Percentiles rank a stretch among this genome's conserved stretches.
phyloP scores from a whole-genome alignment of 2,888 invertebrate species.

The Miltochrista miniata region DNA sequence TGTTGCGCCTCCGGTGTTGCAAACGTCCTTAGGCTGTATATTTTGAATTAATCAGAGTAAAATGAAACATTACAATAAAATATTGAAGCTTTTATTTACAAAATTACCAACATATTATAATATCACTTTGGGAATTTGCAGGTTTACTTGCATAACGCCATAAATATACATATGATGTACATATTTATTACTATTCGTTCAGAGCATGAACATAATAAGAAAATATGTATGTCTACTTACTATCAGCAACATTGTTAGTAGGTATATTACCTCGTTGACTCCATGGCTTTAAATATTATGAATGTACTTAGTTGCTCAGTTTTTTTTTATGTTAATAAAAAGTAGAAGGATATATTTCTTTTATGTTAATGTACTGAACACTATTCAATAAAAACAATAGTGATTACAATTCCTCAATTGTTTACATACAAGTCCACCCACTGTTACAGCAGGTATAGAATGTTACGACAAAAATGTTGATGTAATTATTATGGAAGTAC shows the following conservation, averaged over 20 bases:
- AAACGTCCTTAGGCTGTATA: too few relatives aligned
- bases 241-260: too few relatives aligned
- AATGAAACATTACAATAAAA: conserved; percentile 62
- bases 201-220: too few relatives aligned
- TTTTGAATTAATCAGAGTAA: conserved; percentile 5
- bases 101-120: conserved; percentile 82
- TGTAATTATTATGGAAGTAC: conserved; percentile 41
- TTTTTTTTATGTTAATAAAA: too few relatives aligned
- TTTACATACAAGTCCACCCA: conserved; percentile 29
- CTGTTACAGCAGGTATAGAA: conserved; percentile 30
- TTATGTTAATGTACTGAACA: too few relatives aligned
- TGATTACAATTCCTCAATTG: conserved; percentile 72
- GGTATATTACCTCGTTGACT: too few relatives aligned
- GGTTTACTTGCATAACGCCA: conserved; percentile 80
- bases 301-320: too few relatives aligned
- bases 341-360: too few relatives aligned
- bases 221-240: too few relatives aligned
- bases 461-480: conserved; percentile 30
- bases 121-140: conserved; percentile 83
- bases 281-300: too few relatives aligned
- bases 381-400: conserved; percentile 65
- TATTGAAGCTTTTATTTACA: conserved; percentile 84
- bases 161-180: conserved; percentile 63
- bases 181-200: conserved; percentile 47
- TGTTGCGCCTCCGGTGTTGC: too few relatives aligned